phyloP scores from a whole-genome alignment of 2,797 vertebrate genomes.

The Crossoptilon crossoptilon region DNA sequence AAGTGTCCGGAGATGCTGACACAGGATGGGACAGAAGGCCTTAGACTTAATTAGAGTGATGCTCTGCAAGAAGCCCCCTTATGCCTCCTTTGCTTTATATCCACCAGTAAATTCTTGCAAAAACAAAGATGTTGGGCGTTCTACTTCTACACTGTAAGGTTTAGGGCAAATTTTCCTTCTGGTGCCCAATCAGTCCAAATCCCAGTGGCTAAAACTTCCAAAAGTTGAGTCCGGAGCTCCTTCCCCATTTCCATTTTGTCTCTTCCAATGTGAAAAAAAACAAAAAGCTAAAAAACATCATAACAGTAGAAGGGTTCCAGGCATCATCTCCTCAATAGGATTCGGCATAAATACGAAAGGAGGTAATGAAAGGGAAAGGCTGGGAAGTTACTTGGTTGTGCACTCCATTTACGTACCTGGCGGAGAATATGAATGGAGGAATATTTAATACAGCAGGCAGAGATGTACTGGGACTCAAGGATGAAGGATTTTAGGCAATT shows the following conservation, averaged over 20 bases:
- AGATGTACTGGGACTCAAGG: neutral
- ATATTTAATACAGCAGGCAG: neutral
- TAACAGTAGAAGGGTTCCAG: neutral
- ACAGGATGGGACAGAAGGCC: neutral
- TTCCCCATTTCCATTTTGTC: neutral
- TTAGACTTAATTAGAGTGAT: no score
- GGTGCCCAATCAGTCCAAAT: neutral
- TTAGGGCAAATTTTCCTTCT: neutral
- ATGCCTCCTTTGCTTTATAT: neutral
- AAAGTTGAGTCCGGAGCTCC: neutral
- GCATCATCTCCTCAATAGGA: neutral
- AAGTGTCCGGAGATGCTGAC: neutral
- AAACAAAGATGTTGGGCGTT: no score
- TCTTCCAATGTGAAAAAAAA: neutral
- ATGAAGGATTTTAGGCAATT: conserved; percentile 9
- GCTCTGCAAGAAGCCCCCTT: neutral
- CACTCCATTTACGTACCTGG: neutral
- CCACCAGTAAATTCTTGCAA: neutral
- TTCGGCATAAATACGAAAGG: neutral
- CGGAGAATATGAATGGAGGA: neutral
- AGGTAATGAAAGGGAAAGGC: neutral
- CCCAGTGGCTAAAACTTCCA: neutral
- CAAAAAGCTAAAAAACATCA: neutral
- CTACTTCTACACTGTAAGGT: fast-evolving
- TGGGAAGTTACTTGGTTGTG: neutral